Evolutionary conservation across 2,113 vertebrate species (phyloP), one percentile per base, ranked within the genome.

Genomic region (Recurvirostra avosetta): DNA sequence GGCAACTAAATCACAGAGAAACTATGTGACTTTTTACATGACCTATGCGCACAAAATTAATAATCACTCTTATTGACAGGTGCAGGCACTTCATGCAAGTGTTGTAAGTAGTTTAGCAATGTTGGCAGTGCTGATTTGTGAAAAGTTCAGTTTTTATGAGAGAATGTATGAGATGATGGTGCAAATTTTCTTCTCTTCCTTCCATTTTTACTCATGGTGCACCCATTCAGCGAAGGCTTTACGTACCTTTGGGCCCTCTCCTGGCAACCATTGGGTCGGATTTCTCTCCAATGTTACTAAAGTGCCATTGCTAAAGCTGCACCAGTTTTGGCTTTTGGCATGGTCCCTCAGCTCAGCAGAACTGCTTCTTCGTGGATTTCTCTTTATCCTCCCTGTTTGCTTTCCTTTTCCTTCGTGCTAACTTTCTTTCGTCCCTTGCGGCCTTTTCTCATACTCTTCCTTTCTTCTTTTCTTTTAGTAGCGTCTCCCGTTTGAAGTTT

Each of bases 1-100:
- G 62, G 56, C n/a, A 85, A 29, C 81, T 91, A 93, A 94, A 90
- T 91, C 77, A 96, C 10, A n/a, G 77, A 53, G 84, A 76, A 94
- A 49, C 70, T 68, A 43, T 0, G 1, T 81, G 89, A 75, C 81
- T 93, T 92, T 95, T 91, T 87, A 61, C 19, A 9, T 85, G 81
- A 93, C 87, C 81, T 96, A 34, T 88, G 84, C 43, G 38, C 62
- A 79, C 56, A 91, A 90, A 91, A 90, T 87, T 85, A 82, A 72
- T 82, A 82, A 90, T 72, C 66, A 38, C 30, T 87, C 61, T 77
- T 71, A 92, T 10, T 93, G 90, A 85, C 84, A 91, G 77, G 40
- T 94, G 66, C 56, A 90, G 53, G 36, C 58, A 82, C 61, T 93
- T 45, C 49, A 65, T 36, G 22, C 29, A 71, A 91, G 38, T 34